phyloP scores from a whole-genome alignment of 2,113 vertebrate genomes.

The Ancistrus triradiatus region DNA sequence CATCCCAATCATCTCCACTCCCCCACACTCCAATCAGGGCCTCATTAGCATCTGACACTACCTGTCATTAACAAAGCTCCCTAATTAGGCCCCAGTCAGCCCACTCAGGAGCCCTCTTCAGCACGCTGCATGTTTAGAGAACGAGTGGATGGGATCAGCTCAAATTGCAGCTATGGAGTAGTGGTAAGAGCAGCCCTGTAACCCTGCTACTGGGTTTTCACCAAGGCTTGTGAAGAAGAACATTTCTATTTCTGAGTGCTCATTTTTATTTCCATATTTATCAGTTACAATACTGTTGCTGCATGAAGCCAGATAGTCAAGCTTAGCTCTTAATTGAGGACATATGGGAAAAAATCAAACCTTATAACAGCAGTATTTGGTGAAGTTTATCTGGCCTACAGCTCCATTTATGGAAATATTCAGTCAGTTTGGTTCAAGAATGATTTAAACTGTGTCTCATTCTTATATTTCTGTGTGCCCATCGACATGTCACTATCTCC shows the following conservation, averaged over 20 bases:
- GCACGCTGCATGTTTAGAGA: conserved; percentile 42
- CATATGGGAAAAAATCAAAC: neutral
- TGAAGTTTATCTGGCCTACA: no score
- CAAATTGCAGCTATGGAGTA: conserved; percentile 35
- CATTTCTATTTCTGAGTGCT: conserved; percentile 20
- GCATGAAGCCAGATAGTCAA: neutral
- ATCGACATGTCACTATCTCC: conserved; percentile 14
- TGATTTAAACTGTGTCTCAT: conserved; percentile 28
- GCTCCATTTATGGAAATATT: no score
- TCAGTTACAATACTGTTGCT: no score
- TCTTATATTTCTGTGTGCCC: conserved; percentile 19
- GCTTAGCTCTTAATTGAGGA: no score
- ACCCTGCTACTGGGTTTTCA: conserved; percentile 24
- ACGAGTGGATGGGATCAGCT: conserved; percentile 38
- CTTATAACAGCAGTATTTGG: no score
- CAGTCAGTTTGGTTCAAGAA: no score
- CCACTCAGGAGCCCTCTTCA: conserved; percentile 48
- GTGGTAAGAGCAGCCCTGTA: conserved; percentile 28
- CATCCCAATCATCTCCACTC: conserved; percentile 50
- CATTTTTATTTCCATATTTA: neutral
- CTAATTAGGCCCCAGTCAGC: conserved; percentile 59
- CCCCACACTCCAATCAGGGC: conserved; percentile 53
- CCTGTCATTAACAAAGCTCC: conserved; percentile 53
- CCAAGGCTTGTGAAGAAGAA: conserved; percentile 31
- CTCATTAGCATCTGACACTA: conserved; percentile 57